Evolutionary conservation across 2,888 invertebrate genomes (phyloP).

Genomic region (Girardia tigrina): DNA sequence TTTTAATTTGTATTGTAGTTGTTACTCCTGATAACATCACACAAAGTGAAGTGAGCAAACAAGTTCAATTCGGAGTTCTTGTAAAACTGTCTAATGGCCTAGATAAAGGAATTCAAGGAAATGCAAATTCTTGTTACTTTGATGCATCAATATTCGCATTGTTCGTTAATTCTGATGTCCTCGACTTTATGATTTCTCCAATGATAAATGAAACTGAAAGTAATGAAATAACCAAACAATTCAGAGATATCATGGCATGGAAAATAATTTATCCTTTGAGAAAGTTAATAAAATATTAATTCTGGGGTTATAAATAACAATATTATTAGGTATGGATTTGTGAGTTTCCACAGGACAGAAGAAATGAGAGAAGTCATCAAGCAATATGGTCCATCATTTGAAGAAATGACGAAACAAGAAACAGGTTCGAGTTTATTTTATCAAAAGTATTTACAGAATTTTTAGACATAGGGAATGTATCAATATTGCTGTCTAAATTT

Average conservation of each 20-base stretch:
- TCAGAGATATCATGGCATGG: neutral
- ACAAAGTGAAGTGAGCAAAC: neutral
- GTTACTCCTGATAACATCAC: neutral
- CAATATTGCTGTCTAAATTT: neutral
- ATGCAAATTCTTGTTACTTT: conserved; percentile 5
- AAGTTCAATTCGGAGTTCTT: neutral
- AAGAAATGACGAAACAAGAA: conserved; percentile 4
- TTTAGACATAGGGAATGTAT: neutral
- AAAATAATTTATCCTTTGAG: conserved; percentile 19
- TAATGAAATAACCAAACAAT: neutral
- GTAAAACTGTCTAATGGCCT: neutral
- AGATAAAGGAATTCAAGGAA: conserved; percentile 5
- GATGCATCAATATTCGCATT: neutral
- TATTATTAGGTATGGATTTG: neutral
- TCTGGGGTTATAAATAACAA: neutral
- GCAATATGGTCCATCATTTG: neutral
- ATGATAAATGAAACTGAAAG: neutral
- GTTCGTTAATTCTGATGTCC: conserved; percentile 15
- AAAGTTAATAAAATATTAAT: neutral
- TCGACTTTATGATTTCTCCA: neutral
- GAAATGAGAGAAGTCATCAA: neutral
- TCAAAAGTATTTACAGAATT: neutral
- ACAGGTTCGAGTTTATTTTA: neutral
- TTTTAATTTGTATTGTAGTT: neutral
- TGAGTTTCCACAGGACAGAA: neutral